phyloP scores from a whole-genome alignment of 2,888 invertebrate species.

The Leucophora obtusa region DNA sequence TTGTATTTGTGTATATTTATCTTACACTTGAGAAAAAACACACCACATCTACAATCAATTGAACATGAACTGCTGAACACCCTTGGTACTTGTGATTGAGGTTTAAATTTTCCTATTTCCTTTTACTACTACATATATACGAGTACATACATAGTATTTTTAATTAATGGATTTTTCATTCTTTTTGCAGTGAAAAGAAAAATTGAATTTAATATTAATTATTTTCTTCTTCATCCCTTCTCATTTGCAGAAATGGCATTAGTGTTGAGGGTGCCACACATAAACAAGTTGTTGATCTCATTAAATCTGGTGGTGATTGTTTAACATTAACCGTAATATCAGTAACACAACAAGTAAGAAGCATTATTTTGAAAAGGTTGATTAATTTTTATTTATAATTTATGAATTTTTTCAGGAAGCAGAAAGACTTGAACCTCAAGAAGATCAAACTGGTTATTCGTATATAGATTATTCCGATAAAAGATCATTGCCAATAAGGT shows the following conservation, averaged over 20 bases:
- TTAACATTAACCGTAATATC: conserved; percentile 97
- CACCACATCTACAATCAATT: not conserved
- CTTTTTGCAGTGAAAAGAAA: no score
- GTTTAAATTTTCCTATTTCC: not conserved
- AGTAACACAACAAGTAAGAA: conserved; percentile 90
- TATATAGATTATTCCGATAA: conserved; percentile 97
- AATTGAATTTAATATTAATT: conserved; percentile 29
- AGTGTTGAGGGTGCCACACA: conserved; percentile 99
- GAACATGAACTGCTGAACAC: not conserved
- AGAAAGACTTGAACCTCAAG: conserved; percentile 89
- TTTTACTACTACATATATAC: no score
- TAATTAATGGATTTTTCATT: no score
- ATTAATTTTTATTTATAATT: no score
- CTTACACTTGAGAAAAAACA: conserved; percentile 25
- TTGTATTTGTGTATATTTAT: not conserved
- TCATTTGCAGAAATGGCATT: conserved; percentile 87
- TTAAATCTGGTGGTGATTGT: conserved; percentile 98
- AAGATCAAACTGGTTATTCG: conserved; percentile 87
- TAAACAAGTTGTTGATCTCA: conserved; percentile 99
- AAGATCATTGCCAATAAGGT: conserved; percentile 87
- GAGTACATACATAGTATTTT: no score
- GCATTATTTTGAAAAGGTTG: not conserved
- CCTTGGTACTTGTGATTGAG: not conserved
- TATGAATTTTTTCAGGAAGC: conserved; percentile 82
- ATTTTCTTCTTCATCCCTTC: conserved; percentile 25